Evolutionary conservation across 2,797 vertebrate species (phyloP).

Genomic region (Enteromius treurensis): DNA sequence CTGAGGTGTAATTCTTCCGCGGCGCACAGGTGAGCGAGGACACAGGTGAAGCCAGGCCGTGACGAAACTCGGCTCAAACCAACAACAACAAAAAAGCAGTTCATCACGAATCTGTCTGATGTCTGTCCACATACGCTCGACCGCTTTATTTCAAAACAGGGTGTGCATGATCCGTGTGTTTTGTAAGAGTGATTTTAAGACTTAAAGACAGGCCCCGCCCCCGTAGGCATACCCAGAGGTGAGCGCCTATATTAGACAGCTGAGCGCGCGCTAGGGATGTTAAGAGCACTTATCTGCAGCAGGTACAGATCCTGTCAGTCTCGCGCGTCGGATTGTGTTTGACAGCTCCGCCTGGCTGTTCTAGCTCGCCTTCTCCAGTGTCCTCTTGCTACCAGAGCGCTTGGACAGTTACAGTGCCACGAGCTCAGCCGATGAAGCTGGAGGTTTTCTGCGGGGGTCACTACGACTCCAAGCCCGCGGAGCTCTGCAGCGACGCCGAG

Average conservation of each 20-base stretch:
- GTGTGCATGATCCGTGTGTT: slow-evolving; percentile 21
- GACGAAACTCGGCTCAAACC: background rate
- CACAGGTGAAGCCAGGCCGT: slow-evolving; percentile 56
- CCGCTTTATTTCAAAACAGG: slow-evolving; percentile 33
- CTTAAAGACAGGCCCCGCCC: slow-evolving; percentile 67
- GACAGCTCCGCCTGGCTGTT: slow-evolving; percentile 34
- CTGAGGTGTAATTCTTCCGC: slow-evolving; percentile 66
- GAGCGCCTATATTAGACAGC: slow-evolving; percentile 72
- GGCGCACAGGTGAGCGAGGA: slow-evolving; percentile 42
- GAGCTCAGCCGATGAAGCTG: slow-evolving; percentile 80
- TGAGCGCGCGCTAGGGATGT: slow-evolving; percentile 63
- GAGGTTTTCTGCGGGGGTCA: slow-evolving; percentile 82
- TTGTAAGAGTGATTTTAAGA: slow-evolving; percentile 9
- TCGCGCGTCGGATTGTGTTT: slow-evolving; percentile 41
- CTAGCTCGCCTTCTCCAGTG: background rate
- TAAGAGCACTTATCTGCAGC: slow-evolving; percentile 50
- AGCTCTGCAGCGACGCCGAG: slow-evolving; percentile 77
- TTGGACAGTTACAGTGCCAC: background rate
- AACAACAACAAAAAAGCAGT: background rate
- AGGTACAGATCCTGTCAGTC: slow-evolving; percentile 58
- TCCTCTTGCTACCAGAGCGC: background rate
- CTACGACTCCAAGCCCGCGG: slow-evolving; percentile 74
- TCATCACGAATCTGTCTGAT: background rate
- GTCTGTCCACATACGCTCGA: background rate
- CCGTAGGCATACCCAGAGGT: slow-evolving; percentile 75